These are phyloP conservation scores for Platalea minor DNA, from an alignment of 2,797 vertebrate species.

Conservation along the genomic window DNA sequence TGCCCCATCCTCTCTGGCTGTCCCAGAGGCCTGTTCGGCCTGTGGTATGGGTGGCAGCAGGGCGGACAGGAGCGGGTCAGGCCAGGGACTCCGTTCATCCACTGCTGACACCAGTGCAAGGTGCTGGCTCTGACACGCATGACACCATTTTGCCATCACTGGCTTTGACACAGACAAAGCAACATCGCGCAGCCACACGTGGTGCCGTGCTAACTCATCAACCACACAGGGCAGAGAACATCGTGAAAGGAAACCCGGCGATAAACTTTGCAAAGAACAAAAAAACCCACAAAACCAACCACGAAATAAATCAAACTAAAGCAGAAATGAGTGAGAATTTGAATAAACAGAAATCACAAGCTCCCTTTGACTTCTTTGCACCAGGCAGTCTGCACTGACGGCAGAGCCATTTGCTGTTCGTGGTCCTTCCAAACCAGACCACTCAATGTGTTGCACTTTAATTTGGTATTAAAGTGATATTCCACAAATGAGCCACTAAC, in stretches of 20 bases:
- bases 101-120: background rate
- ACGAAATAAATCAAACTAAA: constrained; percentile 2
- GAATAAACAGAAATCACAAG: background rate
- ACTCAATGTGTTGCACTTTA: background rate
- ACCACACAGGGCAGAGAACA: background rate
- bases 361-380: background rate
- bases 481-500: background rate
- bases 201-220: background rate
- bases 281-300: background rate
- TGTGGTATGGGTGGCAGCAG: background rate
- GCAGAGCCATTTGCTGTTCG: background rate
- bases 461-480: background rate
- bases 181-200: background rate
- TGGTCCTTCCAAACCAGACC: background rate
- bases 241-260: background rate
- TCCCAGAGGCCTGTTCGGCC: background rate
- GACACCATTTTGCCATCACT: background rate
- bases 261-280: constrained; percentile 10
- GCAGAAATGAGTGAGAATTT: background rate
- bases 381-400: background rate
- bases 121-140: background rate
- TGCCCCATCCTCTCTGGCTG: background rate
- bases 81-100: background rate
- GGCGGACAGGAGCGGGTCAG: background rate
- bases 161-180: background rate